Percentiles rank a stretch among this genome's conserved stretches.
phyloP scores from a whole-genome alignment of 2,113 vertebrate species.

The Saimiri boliviensis region DNA sequence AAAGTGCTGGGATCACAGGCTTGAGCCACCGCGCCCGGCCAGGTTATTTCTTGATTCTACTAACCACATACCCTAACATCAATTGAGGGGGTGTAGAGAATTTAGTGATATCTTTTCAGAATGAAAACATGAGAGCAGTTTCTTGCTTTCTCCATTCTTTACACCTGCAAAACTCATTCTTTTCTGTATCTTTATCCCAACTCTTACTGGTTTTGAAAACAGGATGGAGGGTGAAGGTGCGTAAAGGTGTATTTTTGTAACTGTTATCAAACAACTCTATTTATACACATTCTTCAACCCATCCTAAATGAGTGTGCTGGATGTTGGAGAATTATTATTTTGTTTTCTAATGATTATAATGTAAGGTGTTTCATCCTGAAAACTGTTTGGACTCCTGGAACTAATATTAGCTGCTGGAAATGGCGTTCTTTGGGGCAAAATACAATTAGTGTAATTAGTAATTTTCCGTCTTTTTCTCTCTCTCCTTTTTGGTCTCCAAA shows the following conservation, averaged over 20 bases:
- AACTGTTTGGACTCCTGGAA: neutral
- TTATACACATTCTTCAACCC: neutral
- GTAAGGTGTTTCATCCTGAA: neutral
- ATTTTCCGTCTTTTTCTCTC: neutral
- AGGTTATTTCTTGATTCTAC: neutral
- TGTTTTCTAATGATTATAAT: neutral
- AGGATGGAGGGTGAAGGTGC: neutral
- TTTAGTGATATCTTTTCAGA: neutral
- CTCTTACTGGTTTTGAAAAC: neutral
- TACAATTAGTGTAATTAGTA: neutral
- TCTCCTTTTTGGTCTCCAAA: neutral
- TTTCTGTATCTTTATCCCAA: neutral
- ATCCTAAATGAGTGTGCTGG: neutral
- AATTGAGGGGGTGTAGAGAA: neutral
- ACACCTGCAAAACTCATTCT: neutral
- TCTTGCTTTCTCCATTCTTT: neutral
- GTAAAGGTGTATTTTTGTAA: neutral
- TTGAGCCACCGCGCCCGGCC: too few relatives aligned
- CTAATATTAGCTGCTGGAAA: neutral
- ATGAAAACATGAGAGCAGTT: neutral
- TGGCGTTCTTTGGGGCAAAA: neutral
- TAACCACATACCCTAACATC: neutral
- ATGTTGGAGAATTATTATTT: neutral
- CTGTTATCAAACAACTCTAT: neutral
- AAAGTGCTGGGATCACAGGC: too few relatives aligned